Base-by-base conservation (phyloP, 2,113 vertebrate species). In the Zosterops japonicus region DNA sequence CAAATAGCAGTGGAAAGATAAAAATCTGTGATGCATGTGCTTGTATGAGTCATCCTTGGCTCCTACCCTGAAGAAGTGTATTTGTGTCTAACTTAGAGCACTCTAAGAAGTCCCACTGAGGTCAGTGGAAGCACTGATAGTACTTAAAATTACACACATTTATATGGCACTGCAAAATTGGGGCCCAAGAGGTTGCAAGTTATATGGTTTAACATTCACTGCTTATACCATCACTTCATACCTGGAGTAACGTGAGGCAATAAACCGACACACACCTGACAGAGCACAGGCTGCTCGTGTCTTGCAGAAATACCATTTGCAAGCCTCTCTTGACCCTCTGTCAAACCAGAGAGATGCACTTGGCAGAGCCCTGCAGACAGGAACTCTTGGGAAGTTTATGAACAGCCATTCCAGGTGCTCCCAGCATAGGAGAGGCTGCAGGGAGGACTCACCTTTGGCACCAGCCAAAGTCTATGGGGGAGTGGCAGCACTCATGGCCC, bases 31-130 rank as follows among this genome's bases (percentile, higher is more conserved):
- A 86, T 68, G 71, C 41, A 29, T 77, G 36, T 0, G 1, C 50
- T 71, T 39, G 25, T 25, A 11, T 81, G 95, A 95, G 71, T 92
- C 87, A 95, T 84, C 53, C 74, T 83, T 96, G 94, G 95, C 93
- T 93, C 75, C 65, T 7, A 64, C 24, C 91, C 87, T 53, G 39
- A 60, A 81, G 47, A 94, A 87, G 33, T 1, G 33, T 53, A 80
- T 24, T 49, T 60, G 47, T 49, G n/a, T 78, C 70, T 61, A 82
- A 92, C 52, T 72, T 14, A 21, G 18, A 85, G 75, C 17, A 31
- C 77, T 77, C 0, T 87, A 84, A 95, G 80, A n/a, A 87, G 89
- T 60, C 91, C 89, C 93, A 71, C 64, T 10, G 94, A 94, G 93
- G 90, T 92, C 93, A 93, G 20, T 33, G 64, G n/a, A 79, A 90